Conservation (phyloP, 2,888 invertebrate genomes). For the Tachystola acroxantha region DNA sequence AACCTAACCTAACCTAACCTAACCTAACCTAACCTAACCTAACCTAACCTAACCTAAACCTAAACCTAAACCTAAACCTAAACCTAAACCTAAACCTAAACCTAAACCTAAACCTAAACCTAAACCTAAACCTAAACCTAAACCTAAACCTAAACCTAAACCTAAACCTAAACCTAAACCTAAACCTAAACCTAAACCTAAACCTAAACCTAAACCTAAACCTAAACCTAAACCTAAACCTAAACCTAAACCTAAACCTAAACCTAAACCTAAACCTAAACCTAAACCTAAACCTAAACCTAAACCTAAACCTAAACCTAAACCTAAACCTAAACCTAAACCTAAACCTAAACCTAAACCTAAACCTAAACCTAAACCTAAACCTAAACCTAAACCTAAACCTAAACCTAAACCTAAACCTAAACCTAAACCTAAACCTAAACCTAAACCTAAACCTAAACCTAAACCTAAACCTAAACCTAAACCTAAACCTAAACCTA, state of each 20-base stretch:
- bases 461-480: conserved; percentile 15
- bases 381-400: conserved; percentile 6
- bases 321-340: conserved; percentile 8
- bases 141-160: conserved; percentile 9
- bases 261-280: conserved; percentile 14
- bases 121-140: conserved; percentile 9
- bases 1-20: conserved; percentile 11
- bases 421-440: conserved; percentile 9
- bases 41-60: conserved; percentile 20
- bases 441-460: conserved; percentile 16
- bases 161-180: conserved; percentile 8
- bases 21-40: conserved; percentile 17
- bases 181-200: conserved; percentile 5
- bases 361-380: conserved; percentile 7
- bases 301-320: conserved; percentile 15
- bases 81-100: conserved; percentile 20
- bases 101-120: conserved; percentile 16
- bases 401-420: conserved; percentile 11
- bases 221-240: conserved; percentile 6
- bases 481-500: conserved; percentile 21
- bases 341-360: conserved; percentile 10
- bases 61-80: conserved; percentile 15
- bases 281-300: conserved; percentile 20
- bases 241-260: conserved; percentile 14
- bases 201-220: conserved; percentile 10